Evolutionary conservation across 2,888 invertebrate genomes (phyloP).

Genomic region (Orchestes rusci): DNA sequence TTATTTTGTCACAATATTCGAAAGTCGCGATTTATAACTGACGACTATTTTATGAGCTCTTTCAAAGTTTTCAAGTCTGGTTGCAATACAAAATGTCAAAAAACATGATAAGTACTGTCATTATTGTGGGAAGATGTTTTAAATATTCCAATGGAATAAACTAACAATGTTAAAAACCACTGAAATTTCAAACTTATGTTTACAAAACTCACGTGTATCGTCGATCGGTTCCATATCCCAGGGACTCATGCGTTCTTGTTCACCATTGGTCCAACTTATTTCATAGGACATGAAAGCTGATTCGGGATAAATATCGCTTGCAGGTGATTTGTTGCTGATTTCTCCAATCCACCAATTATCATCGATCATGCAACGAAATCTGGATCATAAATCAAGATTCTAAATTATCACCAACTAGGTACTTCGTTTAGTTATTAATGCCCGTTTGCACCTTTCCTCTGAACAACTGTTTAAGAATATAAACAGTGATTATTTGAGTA

Average conservation of each 20-base stretch:
- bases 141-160: too few species aligned
- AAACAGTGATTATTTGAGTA: too few species aligned
- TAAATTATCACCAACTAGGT: neutral
- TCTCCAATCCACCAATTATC: constrained; percentile 96
- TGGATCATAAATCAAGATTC: constrained; percentile 43
- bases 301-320: constrained; percentile 59
- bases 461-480: too few species aligned
- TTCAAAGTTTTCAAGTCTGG: too few species aligned
- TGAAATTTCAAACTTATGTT: neutral
- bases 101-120: too few species aligned
- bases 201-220: constrained; percentile 50
- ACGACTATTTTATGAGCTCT: too few species aligned
- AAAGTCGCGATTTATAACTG: too few species aligned
- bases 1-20: too few species aligned
- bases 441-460: neutral
- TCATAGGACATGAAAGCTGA: constrained; percentile 71
- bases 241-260: constrained; percentile 84
- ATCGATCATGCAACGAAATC: constrained; percentile 89
- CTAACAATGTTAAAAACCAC: too few species aligned
- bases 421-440: neutral
- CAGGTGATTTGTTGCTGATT: constrained; percentile 61
- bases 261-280: constrained; percentile 86
- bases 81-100: too few species aligned
- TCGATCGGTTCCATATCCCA: constrained; percentile 92
- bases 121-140: too few species aligned